phyloP scores from a whole-genome alignment of 2,888 invertebrate genomes.

The Isotomurus palustris region DNA sequence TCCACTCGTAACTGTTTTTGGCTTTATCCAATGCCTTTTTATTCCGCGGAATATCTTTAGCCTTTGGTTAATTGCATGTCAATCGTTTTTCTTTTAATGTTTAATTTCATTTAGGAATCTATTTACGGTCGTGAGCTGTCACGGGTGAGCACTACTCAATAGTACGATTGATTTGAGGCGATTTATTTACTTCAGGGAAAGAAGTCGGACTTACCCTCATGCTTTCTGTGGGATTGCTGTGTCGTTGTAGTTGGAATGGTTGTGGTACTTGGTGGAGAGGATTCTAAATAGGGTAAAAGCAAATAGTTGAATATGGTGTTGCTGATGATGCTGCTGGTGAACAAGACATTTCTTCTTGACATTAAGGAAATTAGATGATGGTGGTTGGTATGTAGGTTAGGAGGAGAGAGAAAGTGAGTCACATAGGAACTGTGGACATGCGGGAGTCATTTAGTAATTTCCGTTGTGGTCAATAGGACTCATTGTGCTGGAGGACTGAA shows the following conservation, averaged over 20 bases:
- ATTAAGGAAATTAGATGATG: slow-evolving; percentile 3
- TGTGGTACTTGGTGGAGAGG: slow-evolving; percentile 74
- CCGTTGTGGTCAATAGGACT: neutral
- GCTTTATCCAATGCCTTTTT: neutral
- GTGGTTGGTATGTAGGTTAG: neutral
- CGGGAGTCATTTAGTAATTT: slow-evolving; percentile 5
- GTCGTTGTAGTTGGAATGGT: slow-evolving; percentile 69
- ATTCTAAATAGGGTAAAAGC: slow-evolving; percentile 57
- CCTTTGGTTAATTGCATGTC: too few relatives aligned
- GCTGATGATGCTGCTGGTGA: neutral
- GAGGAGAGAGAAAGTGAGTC: neutral
- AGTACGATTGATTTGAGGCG: too few relatives aligned
- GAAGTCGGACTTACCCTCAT: slow-evolving; percentile 39
- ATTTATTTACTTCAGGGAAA: too few relatives aligned
- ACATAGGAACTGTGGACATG: neutral
- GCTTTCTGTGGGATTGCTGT: slow-evolving; percentile 50
- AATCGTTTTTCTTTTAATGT: too few relatives aligned
- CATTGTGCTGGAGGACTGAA: neutral
- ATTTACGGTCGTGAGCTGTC: too few relatives aligned
- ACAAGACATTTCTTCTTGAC: slow-evolving; percentile 3
- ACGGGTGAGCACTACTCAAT: too few relatives aligned
- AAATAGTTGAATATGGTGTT: slow-evolving; percentile 1
- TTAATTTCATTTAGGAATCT: too few relatives aligned
- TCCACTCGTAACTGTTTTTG: neutral
- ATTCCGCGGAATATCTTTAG: too few relatives aligned